Evolutionary conservation across 1,140 invertebrate species (phyloP).

Genomic region (Eurosta solidaginis): DNA sequence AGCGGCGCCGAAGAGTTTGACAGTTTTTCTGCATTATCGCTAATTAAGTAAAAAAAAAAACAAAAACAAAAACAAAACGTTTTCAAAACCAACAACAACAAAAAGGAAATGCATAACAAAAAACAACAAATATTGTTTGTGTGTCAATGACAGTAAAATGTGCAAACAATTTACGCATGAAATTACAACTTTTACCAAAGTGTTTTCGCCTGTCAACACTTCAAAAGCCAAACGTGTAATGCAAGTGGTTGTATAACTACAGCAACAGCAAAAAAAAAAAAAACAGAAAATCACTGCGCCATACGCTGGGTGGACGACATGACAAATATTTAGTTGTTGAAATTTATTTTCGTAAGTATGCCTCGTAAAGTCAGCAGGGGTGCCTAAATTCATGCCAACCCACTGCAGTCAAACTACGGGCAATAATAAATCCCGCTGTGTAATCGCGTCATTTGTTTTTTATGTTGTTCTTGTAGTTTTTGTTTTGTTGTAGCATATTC

Average conservation of each 20-base stretch:
- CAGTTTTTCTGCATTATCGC: slow-evolving; percentile 9
- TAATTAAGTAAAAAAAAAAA: no score
- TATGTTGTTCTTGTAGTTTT: no score
- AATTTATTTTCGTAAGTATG: no score
- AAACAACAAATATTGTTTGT: not conserved
- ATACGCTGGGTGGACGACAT: not conserved
- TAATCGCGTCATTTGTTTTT: not conserved
- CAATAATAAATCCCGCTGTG: slow-evolving; percentile 1
- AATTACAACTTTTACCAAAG: slow-evolving; percentile 23
- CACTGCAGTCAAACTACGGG: not conserved
- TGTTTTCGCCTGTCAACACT: slow-evolving; percentile 20
- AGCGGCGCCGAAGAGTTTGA: not conserved
- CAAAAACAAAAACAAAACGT: no score
- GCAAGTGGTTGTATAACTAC: no score
- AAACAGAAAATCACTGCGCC: not conserved
- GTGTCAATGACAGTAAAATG: not conserved
- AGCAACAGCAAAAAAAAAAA: no score
- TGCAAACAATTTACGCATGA: slow-evolving; percentile 25
- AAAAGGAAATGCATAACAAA: not conserved
- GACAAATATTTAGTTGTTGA: not conserved
- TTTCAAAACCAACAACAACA: not conserved
- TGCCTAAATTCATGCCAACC: not conserved
- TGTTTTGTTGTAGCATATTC: not conserved
- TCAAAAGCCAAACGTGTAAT: not conserved
- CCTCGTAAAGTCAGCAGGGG: not conserved